A percentile compares a stretch with the other conserved stretches of the same genome.
phyloP scores from a whole-genome alignment of 2,888 invertebrate species.

The Scaptodrosophila latifasciaeformis region DNA sequence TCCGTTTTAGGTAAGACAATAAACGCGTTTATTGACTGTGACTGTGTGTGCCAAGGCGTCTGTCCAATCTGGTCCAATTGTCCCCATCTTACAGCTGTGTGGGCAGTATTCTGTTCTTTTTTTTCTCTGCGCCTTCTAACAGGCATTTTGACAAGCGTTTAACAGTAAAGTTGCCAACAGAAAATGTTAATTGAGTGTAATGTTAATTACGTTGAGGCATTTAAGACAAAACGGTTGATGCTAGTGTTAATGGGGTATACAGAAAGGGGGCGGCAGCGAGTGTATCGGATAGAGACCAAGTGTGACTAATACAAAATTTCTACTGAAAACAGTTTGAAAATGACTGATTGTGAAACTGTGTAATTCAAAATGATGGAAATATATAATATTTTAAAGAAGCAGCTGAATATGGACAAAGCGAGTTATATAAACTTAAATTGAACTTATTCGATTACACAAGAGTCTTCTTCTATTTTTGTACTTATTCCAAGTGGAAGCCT shows the following conservation, averaged over 20 bases:
- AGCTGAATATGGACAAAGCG: too few species aligned
- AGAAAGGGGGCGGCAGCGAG: background rate
- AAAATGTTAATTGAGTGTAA: constrained; percentile 68
- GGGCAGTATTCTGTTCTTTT: constrained; percentile 32
- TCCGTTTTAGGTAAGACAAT: constrained; percentile 50
- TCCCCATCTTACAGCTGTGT: constrained; percentile 31
- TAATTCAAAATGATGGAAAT: too few species aligned
- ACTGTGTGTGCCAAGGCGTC: constrained; percentile 20
- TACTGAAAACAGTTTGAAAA: background rate
- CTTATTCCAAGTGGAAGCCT: too few species aligned
- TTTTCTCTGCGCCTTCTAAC: constrained; percentile 18
- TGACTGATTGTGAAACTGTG: background rate
- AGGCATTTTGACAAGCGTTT: constrained; percentile 31
- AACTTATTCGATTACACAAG: too few species aligned
- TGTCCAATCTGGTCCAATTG: constrained; percentile 10
- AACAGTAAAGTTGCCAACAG: constrained; percentile 51
- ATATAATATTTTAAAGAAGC: too few species aligned
- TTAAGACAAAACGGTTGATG: constrained; percentile 45
- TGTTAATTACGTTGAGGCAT: constrained; percentile 60
- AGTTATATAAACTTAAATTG: too few species aligned
- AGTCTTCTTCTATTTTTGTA: too few species aligned
- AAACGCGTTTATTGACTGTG: constrained; percentile 70
- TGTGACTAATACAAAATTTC: background rate
- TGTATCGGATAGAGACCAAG: background rate
- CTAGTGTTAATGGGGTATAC: constrained; percentile 1